Evolutionary conservation across 1,140 invertebrate species (phyloP), one percentile per base, ranked within the genome.

Genomic region (Zaprionus tsacasi): DNA sequence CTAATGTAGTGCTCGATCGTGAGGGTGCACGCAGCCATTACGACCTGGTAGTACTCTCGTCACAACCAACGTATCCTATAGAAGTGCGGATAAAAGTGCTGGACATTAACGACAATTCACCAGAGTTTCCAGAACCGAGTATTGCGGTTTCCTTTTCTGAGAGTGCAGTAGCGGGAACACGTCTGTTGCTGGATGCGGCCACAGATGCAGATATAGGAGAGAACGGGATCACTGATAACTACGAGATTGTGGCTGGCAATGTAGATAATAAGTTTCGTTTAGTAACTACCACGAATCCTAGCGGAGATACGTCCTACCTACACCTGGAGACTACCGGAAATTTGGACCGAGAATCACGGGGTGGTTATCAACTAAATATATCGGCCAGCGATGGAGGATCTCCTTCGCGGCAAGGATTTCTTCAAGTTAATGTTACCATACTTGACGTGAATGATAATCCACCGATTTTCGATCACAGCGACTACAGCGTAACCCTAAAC

Each of bases 381-480:
- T 98, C 97, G 17, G 98, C 97, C 0, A 94, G 95, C 56, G 98
- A 99, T 93, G 96, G 97, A 3, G 97, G 97, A 4, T 94, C 93
- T 60, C 97, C 97, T 3, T 95, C 97, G 0, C 94, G 95, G 76
- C 94, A 95, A 70, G 98, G 98, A 21, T 98, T 96, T 91, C 93
- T 98, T 15, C 94, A 96, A 92, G 97, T 99, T n/a, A 98, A 98
- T 91, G 96, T 98, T 10, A 96, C 96, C 13, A 96, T 98, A 64
- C 93, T 98, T 58, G 98, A 99, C 92, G 97, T 98, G 0, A 99
- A 99, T 91, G 98, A 99, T 91, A 98, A 99, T 93, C 96, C 97
- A 15, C 98, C 98, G 27, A 96, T 98, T 57, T 98, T 99, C 79
- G 97, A 97, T 88, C 97, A 98, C 87, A 97, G 96, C 93, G 98